These are phyloP conservation scores for Ferdinandea cuprea DNA, from an alignment of 2,888 invertebrate species.

Conservation along the genomic window DNA sequence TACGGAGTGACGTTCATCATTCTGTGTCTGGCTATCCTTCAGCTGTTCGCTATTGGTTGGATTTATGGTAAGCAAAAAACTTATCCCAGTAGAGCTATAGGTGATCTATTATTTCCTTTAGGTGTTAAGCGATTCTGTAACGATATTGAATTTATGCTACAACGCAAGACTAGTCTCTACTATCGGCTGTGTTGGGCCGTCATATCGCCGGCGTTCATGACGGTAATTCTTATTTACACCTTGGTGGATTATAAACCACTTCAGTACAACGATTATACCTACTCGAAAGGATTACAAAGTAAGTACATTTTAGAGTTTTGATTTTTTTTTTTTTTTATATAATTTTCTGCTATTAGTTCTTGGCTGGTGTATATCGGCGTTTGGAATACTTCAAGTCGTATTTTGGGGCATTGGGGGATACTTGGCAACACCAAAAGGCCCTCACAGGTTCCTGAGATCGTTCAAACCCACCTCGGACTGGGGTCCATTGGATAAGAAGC, in stretches of 20 bases:
- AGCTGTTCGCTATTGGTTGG: conserved; percentile 89
- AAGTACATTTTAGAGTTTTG: conserved; percentile 74
- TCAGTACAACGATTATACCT: conserved; percentile 85
- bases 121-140: conserved; percentile 86
- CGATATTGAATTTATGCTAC: conserved; percentile 92
- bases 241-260: conserved; percentile 85
- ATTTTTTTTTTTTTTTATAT: conserved; percentile 18
- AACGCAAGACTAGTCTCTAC: conserved; percentile 86
- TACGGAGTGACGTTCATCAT: conserved; percentile 90
- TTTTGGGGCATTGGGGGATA: conserved; percentile 80
- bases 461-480: conserved; percentile 80
- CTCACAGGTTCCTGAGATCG: conserved; percentile 78
- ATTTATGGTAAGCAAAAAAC: conserved; percentile 86
- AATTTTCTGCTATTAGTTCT: conserved; percentile 77
- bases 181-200: conserved; percentile 92
- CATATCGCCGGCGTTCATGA: conserved; percentile 88
- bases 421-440: conserved; percentile 75
- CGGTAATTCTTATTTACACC: conserved; percentile 88
- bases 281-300: conserved; percentile 86
- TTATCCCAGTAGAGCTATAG: not conserved
- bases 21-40: conserved; percentile 86
- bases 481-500: conserved; percentile 81
- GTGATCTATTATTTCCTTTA: conserved; percentile 76
- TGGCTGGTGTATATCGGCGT: conserved; percentile 84
- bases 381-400: conserved; percentile 84